Evolutionary conservation across 1,140 invertebrate species (phyloP), one percentile per base, ranked within the genome.

Genomic region (Trachymyrmex cornetzi): DNA sequence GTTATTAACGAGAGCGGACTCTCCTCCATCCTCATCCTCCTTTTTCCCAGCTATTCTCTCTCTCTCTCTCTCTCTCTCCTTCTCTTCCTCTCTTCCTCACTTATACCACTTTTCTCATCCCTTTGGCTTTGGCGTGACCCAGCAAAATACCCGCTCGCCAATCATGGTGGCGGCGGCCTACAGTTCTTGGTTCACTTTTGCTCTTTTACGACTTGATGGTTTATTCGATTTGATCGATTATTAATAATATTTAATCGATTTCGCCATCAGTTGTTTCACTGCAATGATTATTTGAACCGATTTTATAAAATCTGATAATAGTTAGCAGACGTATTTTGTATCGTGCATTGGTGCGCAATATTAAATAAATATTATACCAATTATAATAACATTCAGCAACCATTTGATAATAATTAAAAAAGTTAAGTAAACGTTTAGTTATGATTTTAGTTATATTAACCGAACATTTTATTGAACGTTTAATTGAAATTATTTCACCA

Each of bases 1-100:
- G 85, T 91, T 91, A 89, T 91, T 89, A 91, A 91, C 86, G 80
- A 80, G 64, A 86, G 16, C 77, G 48, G 77, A 34, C 80, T 75
- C 67, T 57, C 75, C 80, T 81, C 44, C 66, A 59, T 22, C 63
- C n/a, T 27, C 22, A 30, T 72, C 53, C 84, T 72, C 53, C 84
- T 71, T 72, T 87, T 88, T 82, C 55, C 30, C 55, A 30, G 44
- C 19, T 27, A 66, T 69, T 34, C 69, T 53, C 71, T 12, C 34
- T 50, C 71, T 71, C 24, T 55, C 38, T 27, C 16, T 7, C 30
- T 5, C 6, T 59, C 63, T n/a, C 66, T 48, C 14, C 22, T 2
- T 22, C 12, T 14, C 2, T 55, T 14, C n/a, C 44, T 16, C 57
- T 59, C 30, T n/a, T 16, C 63, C 38, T 79, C 77, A 48, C 19